Evolutionary conservation across 2,888 invertebrate genomes (phyloP), one percentile per base, ranked within the genome.

Genomic region (Adelphocoris suturalis): DNA sequence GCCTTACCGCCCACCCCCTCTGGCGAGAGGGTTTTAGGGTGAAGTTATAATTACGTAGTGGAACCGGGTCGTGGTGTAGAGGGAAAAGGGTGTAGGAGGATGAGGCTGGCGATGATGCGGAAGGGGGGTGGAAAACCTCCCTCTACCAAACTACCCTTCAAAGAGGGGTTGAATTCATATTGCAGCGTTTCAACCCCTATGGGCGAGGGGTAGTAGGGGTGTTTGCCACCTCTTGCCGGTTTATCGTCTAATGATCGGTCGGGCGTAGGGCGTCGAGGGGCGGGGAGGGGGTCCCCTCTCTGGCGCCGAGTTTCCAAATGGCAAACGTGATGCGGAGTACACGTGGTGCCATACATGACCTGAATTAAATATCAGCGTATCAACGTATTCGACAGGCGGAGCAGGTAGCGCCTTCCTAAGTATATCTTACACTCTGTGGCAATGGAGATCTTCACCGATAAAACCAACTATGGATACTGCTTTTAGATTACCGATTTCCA

Each of bases 141-240:
- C 52, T 11, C 11, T 11, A 23, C 68, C 23, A 23, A 23, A 68
- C 23, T 68, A 23, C 68, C 68, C 23, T 68, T 68, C 68, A 68
- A 68, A 68, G 68, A 23, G 27, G 68, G 68, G 68, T 68, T 68
- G 23, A 68, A 68, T 68, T 68, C 68, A 68, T 68, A 68, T 68
- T 68, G 23, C 68, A 27, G 68, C 19, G 27, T 68, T 68, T 68
- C 68, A 68, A 23, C 68, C 68, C 68, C 23, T 68, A 9, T 9
- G 27, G 23, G 9, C 19, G 68, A 27, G 52, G 52, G 27, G 27
- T 23, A 23, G 19, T 68, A 4, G n/a, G 57, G 27, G 27, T 23
- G 68, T 68, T 68, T 68, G 68, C 68, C 68, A 68, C 68, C 68
- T 68, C 68, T 23, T 12, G 68, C 23, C 68, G 68, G 68, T 68